Percentiles rank a stretch among this genome's conserved stretches.
Evolutionary conservation across 2,888 invertebrate genomes (phyloP).

Genomic region (Sphaerophoria rueppellii): DNA sequence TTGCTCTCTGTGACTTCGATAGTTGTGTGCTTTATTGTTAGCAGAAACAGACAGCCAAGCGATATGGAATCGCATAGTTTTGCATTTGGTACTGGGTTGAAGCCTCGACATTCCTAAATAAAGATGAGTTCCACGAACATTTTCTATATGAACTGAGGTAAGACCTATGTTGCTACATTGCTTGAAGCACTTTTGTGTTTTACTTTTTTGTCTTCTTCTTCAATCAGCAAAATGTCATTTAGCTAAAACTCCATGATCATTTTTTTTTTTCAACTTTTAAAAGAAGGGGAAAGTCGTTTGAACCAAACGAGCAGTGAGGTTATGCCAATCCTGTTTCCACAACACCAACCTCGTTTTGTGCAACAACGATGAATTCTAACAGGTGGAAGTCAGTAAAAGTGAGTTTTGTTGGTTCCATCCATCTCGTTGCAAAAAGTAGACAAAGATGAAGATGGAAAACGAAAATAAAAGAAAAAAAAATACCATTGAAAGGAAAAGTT

Average conservation of each 20-base stretch:
- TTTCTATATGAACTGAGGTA: slow-evolving; percentile 31
- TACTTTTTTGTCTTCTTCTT: slow-evolving; percentile 19
- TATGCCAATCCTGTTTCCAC: slow-evolving; percentile 26
- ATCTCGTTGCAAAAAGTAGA: slow-evolving; percentile 28
- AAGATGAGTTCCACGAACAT: slow-evolving; percentile 59
- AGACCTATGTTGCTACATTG: not conserved
- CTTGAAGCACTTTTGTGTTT: slow-evolving; percentile 1
- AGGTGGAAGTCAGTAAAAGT: slow-evolving; percentile 52
- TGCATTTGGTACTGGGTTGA: slow-evolving; percentile 53
- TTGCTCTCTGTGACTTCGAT: slow-evolving; percentile 28
- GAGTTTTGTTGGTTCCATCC: slow-evolving; percentile 28
- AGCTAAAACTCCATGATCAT: not conserved
- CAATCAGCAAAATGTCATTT: slow-evolving; percentile 59
- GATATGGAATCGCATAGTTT: slow-evolving; percentile 65
- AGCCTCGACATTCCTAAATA: slow-evolving; percentile 6
- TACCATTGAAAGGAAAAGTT: slow-evolving; percentile 66
- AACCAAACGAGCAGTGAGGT: slow-evolving; percentile 9
- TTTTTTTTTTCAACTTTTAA: not conserved
- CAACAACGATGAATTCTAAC: slow-evolving; percentile 59
- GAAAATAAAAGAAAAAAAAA: slow-evolving; percentile 4
- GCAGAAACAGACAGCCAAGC: not conserved
- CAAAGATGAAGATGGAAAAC: not conserved
- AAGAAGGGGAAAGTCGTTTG: slow-evolving; percentile 46
- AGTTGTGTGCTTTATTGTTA: not conserved
- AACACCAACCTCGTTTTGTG: slow-evolving; percentile 54